Evolutionary conservation across 2,888 invertebrate genomes (phyloP).

Genomic region (Pterobdella sp.): DNA sequence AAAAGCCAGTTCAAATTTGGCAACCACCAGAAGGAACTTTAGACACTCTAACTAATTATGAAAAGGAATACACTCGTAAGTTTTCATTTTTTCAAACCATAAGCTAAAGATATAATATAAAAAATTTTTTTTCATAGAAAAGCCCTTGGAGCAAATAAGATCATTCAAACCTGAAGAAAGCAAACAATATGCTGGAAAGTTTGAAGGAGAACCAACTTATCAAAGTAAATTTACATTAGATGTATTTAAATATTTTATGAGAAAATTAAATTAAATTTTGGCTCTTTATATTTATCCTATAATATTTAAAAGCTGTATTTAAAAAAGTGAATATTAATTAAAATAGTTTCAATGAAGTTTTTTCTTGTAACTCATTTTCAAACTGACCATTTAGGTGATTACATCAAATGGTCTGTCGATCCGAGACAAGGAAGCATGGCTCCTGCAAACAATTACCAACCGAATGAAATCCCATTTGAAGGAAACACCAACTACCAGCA

Average conservation of each 20-base stretch:
- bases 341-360: neutral
- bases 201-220: slow-evolving; percentile 51
- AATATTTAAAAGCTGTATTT: neutral
- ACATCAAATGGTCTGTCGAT: slow-evolving; percentile 39
- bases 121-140: slow-evolving; percentile 28
- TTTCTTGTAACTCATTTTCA: neutral
- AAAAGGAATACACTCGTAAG: slow-evolving; percentile 47
- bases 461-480: slow-evolving; percentile 45
- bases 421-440: slow-evolving; percentile 37
- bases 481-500: slow-evolving; percentile 47
- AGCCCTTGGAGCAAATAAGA: slow-evolving; percentile 40
- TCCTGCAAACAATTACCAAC: slow-evolving; percentile 34
- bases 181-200: slow-evolving; percentile 42
- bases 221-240: slow-evolving; percentile 41
- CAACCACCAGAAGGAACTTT: slow-evolving; percentile 45
- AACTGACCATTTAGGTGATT: slow-evolving; percentile 36
- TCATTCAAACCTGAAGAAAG: slow-evolving; percentile 43
- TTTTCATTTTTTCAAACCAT: neutral
- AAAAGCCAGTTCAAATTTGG: slow-evolving; percentile 44
- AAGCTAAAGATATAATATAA: neutral
- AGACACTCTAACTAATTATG: slow-evolving; percentile 47
- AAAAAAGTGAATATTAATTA: neutral
- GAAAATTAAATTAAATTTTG: neutral
- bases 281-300: too few species aligned
- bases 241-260: slow-evolving; percentile 6